Percentiles rank a stretch among this genome's conserved stretches.
Evolutionary conservation across 1,140 invertebrate species (phyloP).

Genomic region (Phthorimaea operculella): DNA sequence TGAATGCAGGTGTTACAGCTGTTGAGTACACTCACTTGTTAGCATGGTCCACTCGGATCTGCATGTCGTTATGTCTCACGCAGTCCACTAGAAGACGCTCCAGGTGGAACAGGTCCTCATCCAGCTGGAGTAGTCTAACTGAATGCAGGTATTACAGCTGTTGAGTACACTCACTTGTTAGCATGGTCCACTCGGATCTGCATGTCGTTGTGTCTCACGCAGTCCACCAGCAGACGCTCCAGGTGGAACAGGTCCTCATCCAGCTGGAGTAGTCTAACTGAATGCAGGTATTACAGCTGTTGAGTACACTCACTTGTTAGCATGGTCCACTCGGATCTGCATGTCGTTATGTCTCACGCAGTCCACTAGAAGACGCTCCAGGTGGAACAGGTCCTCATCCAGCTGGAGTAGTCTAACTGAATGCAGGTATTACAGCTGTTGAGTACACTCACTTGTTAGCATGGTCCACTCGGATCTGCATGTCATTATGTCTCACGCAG

Average conservation of each 20-base stretch:
- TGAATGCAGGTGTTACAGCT: too few species aligned
- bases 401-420: too few species aligned
- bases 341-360: too few species aligned
- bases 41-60: conserved; percentile 88
- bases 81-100: conserved; percentile 95
- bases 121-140: conserved; percentile 89
- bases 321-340: too few species aligned
- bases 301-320: too few species aligned
- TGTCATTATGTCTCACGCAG: too few species aligned
- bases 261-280: conserved; percentile 88
- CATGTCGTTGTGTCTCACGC: conserved; percentile 95
- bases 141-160: conserved; percentile 95
- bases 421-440: too few species aligned
- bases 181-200: conserved; percentile 91
- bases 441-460: too few species aligned
- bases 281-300: conserved; percentile 96
- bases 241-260: conserved; percentile 86
- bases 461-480: too few species aligned
- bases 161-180: conserved; percentile 45
- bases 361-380: too few species aligned
- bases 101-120: conserved; percentile 84
- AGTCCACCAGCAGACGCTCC: conserved; percentile 92
- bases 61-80: conserved; percentile 95
- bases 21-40: conserved; percentile 46
- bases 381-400: too few species aligned